Evolutionary conservation across 2,888 invertebrate species (phyloP), one percentile per base, ranked within the genome.

Genomic region (Hyppa rectilinea): DNA sequence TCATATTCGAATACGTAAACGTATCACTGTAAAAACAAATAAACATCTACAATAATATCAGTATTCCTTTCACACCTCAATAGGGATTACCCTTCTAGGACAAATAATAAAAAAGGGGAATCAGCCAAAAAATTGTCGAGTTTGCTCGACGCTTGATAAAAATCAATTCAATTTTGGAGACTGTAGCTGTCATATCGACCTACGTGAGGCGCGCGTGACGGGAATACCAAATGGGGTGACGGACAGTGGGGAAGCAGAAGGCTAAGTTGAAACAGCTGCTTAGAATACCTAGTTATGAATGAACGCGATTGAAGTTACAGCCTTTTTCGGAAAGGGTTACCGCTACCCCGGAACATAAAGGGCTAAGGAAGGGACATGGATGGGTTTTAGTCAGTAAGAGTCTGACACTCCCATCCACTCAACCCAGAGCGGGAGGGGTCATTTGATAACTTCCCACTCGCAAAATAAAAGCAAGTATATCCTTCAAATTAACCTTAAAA

Each of bases 91-190:
- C 87, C 80, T 87, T 85, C 83, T 81, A 84, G 81, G 85, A 82
- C 86, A 88, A 87, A 89, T 89, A 89, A 87, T 86, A 87, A 88
- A 87, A 87, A 82, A 77, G 71, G 70, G 75, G 65, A 84, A 85
- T 88, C 88, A 87, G 87, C 87, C 85, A 84, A 90, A 90, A 91
- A 89, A 88, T 87, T 81, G 90, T 88, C 75, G 85, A 80, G 87
- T 87, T 87, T 84, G 88, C 88, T 77, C 83, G 84, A 83, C 83
- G 82, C 86, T 87, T 89, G 90, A 90, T 89, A 87, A 88, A 90
- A 91, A 91, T 89, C 91, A 91, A 91, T 91, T 90, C 88, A 89
- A 90, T 91, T 90, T 88, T 89, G 86, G 87, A 87, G 88, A 86
- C 86, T 87, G 87, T 82, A 84, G 86, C 88, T 88, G 88, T 89